Conservation (phyloP, 1,140 invertebrate species). For the Saccostrea echinata region DNA sequence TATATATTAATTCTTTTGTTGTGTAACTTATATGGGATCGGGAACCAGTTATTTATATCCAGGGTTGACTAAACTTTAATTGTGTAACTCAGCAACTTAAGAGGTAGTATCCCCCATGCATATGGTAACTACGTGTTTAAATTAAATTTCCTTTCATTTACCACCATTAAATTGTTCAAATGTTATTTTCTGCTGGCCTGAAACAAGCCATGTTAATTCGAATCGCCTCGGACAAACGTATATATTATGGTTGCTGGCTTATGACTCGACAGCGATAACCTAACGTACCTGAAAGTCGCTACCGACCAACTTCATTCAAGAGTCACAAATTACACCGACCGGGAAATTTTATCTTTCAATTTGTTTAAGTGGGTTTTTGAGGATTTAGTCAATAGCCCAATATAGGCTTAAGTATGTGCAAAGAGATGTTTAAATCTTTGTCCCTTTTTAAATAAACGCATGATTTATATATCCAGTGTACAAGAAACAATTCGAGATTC, state of each 20-base stretch:
- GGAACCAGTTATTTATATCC: no score
- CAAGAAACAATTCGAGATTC: neutral
- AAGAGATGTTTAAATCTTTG: conserved; percentile 35
- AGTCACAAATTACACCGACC: conserved; percentile 21
- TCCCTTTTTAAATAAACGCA: conserved; percentile 30
- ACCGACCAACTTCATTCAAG: conserved; percentile 29
- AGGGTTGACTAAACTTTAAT: no score
- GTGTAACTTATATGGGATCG: no score
- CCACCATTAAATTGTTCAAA: neutral
- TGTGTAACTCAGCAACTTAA: neutral
- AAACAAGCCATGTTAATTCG: neutral
- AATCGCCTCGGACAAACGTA: conserved; percentile 32
- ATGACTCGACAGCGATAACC: conserved; percentile 24
- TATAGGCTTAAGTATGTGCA: conserved; percentile 38
- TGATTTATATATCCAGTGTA: conserved; percentile 15
- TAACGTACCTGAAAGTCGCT: conserved; percentile 1
- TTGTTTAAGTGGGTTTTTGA: conserved; percentile 31
- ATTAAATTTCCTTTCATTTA: conserved; percentile 13
- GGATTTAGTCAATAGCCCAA: conserved; percentile 38
- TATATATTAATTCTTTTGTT: no score
- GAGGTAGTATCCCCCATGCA: neutral
- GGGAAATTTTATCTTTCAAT: conserved; percentile 39
- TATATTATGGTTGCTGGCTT: neutral
- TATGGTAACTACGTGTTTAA: neutral
- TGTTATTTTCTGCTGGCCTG: neutral